These are phyloP conservation scores for Peromyscus nudipes DNA, from an alignment of 2,797 vertebrate species.

Conservation along the genomic window DNA sequence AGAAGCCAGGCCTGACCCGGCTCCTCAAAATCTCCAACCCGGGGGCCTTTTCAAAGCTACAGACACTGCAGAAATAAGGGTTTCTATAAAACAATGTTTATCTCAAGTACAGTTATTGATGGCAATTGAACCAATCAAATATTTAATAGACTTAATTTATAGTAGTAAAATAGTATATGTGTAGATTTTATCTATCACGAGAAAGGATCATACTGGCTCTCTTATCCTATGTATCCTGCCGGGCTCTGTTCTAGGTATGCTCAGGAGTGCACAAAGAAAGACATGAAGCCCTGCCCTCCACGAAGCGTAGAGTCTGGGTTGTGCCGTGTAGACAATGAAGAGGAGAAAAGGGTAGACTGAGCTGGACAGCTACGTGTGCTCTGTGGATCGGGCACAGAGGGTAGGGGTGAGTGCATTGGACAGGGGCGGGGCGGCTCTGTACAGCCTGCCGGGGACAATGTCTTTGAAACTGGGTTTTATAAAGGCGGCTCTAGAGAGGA, in stretches of 20 bases:
- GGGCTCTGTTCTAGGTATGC: background rate
- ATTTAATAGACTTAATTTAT: constrained; percentile 1
- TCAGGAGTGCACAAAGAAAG: constrained; percentile 6
- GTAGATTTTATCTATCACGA: background rate
- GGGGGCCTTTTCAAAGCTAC: constrained; percentile 31
- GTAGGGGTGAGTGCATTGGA: background rate
- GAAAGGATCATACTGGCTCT: background rate
- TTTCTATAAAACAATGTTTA: background rate
- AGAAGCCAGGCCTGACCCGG: background rate
- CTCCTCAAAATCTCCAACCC: background rate
- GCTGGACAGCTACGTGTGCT: background rate
- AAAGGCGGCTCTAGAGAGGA: background rate
- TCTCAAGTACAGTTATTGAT: background rate
- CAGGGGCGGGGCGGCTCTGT: background rate
- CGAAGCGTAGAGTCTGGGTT: background rate
- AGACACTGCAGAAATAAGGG: background rate
- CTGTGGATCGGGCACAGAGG: background rate
- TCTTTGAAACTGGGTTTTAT: background rate
- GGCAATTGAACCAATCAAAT: background rate
- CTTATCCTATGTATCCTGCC: background rate
- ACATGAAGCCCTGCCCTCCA: background rate
- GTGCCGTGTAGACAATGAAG: background rate
- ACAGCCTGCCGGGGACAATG: background rate
- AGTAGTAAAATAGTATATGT: background rate
- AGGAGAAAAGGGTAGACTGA: background rate